These are phyloP conservation scores for Dilophus febrilis DNA, from an alignment of 2,888 invertebrate genomes.

Conservation along the genomic window DNA sequence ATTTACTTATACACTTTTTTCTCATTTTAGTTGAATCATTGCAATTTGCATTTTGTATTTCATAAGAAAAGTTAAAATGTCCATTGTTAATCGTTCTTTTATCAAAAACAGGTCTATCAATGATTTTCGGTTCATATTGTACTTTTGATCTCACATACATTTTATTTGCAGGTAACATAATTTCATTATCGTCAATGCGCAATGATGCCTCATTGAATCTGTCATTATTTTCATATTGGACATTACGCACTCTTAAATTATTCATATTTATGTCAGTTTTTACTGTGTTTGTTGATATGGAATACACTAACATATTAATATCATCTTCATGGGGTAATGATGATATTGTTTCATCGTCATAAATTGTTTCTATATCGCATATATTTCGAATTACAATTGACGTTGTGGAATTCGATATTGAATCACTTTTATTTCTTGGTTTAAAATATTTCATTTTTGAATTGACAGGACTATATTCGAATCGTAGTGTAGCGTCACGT, in stretches of 20 bases:
- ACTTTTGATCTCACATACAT: conserved; percentile 8
- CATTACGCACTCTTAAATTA: conserved; percentile 4
- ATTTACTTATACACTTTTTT: conserved; percentile 4
- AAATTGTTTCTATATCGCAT: not conserved
- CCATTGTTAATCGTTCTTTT: conserved; percentile 40
- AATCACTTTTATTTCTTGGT: too few relatives aligned
- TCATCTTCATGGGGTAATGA: not conserved
- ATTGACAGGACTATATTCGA: too few relatives aligned
- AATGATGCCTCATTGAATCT: not conserved
- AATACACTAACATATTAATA: too few relatives aligned
- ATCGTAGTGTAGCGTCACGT: too few relatives aligned
- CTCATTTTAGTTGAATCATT: not conserved
- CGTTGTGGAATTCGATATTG: too few relatives aligned
- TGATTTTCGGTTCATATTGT: not conserved
- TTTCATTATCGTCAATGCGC: conserved; percentile 4
- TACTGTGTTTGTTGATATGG: not conserved
- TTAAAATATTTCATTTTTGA: too few relatives aligned
- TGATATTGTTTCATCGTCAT: not conserved
- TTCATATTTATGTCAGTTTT: not conserved
- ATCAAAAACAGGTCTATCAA: conserved; percentile 39
- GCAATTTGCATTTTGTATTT: too few relatives aligned
- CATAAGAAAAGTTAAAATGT: conserved; percentile 8
- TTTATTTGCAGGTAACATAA: conserved; percentile 10
- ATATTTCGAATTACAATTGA: too few relatives aligned
- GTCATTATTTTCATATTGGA: not conserved